phyloP scores from a whole-genome alignment of 1,140 invertebrate genomes.

The Microplitis mediator region DNA sequence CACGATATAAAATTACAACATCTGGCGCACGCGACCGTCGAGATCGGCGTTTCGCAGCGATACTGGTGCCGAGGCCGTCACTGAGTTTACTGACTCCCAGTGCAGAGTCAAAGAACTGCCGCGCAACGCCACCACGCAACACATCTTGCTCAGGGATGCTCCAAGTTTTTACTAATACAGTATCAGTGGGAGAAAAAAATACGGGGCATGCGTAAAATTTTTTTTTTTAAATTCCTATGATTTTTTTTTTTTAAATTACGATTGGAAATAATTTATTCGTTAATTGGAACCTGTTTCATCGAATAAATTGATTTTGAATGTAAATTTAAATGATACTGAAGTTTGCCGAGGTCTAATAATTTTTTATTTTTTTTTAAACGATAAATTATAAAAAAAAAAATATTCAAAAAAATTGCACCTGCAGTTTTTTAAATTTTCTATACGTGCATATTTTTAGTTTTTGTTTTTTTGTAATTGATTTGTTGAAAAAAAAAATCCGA shows the following conservation, averaged over 20 bases:
- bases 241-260: neutral
- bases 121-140: slow-evolving; percentile 54
- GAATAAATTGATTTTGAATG: no score
- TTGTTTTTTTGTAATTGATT: no score
- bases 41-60: slow-evolving; percentile 9
- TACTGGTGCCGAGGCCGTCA: slow-evolving; percentile 44
- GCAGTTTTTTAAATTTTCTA: no score
- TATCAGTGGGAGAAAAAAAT: neutral
- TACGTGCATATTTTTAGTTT: no score
- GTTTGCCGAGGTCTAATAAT: no score
- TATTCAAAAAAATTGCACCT: no score
- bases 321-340: no score
- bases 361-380: no score
- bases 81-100: slow-evolving; percentile 57
- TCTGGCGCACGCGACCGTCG: neutral
- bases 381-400: no score
- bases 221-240: neutral
- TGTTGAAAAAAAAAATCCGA: no score
- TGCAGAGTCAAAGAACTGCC: slow-evolving; percentile 51
- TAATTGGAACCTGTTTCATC: neutral
- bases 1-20: neutral
- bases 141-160: slow-evolving; percentile 23
- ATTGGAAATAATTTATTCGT: neutral
- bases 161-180: neutral
- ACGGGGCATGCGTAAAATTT: neutral